phyloP scores from a whole-genome alignment of 1,140 invertebrate species.

The Pseudobourletiella spinata region DNA sequence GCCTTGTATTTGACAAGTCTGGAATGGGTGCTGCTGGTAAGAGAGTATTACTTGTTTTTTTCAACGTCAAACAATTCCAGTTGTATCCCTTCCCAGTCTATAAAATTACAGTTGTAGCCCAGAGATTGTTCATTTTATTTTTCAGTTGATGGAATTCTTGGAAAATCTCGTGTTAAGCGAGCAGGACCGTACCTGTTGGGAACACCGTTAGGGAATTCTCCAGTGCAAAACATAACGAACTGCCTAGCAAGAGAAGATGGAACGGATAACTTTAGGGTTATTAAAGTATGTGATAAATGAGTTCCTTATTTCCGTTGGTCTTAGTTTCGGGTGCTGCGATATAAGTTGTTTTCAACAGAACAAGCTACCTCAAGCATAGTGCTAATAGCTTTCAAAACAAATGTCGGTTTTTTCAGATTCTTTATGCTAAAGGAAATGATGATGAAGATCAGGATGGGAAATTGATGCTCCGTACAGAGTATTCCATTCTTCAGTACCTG shows the following conservation, averaged over 20 bases:
- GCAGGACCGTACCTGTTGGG: constrained; percentile 64
- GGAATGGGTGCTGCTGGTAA: too few species aligned
- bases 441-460: constrained; percentile 71
- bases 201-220: constrained; percentile 61
- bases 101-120: too few species aligned
- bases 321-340: too few species aligned
- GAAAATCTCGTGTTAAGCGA: constrained; percentile 42
- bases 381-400: too few species aligned
- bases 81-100: too few species aligned
- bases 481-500: constrained; percentile 61
- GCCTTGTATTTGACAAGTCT: too few species aligned
- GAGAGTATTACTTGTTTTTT: too few species aligned
- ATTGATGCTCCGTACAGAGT: constrained; percentile 72
- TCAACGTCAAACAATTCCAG: too few species aligned
- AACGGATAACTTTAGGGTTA: constrained; percentile 64
- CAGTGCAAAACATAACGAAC: constrained; percentile 68
- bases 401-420: constrained; percentile 47
- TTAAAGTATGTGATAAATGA: constrained; percentile 53
- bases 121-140: background rate
- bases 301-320: too few species aligned
- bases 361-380: too few species aligned
- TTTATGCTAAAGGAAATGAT: too few species aligned
- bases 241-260: constrained; percentile 63
- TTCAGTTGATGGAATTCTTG: background rate
- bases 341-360: too few species aligned